Evolutionary conservation across 2,113 vertebrate genomes (phyloP).

Genomic region (Mus musculus): DNA sequence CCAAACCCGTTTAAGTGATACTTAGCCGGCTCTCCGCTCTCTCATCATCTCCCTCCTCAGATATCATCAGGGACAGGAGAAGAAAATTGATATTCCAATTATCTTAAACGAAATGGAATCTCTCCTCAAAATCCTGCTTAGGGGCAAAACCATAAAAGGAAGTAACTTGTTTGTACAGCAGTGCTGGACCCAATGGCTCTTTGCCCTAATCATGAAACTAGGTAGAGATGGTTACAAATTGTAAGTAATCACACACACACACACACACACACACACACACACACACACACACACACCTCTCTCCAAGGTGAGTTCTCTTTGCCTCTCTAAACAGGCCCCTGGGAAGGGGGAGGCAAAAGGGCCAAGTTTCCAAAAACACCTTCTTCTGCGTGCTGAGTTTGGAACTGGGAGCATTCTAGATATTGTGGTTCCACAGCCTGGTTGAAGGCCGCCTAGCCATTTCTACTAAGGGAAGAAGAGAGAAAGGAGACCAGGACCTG

Average conservation of each 20-base stretch:
- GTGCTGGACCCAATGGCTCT: not conserved
- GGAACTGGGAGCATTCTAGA: not conserved
- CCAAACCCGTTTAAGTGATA: constrained; percentile 11
- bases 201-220: not conserved
- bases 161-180: not conserved
- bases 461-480: not conserved
- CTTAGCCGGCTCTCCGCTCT: not conserved
- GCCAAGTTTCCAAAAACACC: no score
- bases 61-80: constrained; percentile 35
- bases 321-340: not conserved
- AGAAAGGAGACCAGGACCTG: no score
- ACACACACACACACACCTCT: not conserved
- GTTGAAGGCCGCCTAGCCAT: not conserved
- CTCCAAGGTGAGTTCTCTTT: not conserved
- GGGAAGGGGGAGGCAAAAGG: not conserved
- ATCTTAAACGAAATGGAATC: constrained; percentile 64
- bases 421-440: not conserved
- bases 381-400: not conserved
- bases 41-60: constrained; percentile 15
- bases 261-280: not conserved
- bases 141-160: constrained; percentile 42
- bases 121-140: constrained; percentile 49
- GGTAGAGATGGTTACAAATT: not conserved
- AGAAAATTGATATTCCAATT: constrained; percentile 69
- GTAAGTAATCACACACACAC: not conserved